phyloP scores from a whole-genome alignment of 1,140 invertebrate genomes.

The Vanessa atalanta region DNA sequence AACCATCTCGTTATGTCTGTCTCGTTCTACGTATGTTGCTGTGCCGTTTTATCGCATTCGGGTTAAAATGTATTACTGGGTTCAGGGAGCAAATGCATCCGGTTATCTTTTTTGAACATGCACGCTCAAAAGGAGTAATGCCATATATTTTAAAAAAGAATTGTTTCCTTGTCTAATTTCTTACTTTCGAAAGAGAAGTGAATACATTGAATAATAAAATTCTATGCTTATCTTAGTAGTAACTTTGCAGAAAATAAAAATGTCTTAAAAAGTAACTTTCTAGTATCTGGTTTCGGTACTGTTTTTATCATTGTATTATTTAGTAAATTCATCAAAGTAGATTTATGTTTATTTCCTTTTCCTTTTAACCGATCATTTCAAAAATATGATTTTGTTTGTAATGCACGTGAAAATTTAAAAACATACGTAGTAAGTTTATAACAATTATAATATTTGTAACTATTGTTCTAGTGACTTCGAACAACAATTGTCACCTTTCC shows the following conservation, averaged over 20 bases:
- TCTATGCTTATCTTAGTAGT: no score
- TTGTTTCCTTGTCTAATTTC: no score
- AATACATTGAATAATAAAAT: no score
- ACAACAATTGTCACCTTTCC: slow-evolving; percentile 72
- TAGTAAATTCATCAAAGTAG: neutral
- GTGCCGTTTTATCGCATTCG: neutral
- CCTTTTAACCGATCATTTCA: no score
- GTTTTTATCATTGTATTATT: neutral
- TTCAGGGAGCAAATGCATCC: neutral
- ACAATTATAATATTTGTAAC: neutral
- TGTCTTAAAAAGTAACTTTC: neutral
- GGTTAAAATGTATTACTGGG: neutral
- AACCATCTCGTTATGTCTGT: neutral
- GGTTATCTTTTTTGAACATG: neutral
- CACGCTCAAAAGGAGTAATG: no score
- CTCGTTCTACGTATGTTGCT: neutral
- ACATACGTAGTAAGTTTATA: neutral
- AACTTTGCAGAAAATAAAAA: no score
- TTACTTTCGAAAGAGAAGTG: no score
- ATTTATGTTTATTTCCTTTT: no score
- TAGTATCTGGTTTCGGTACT: neutral
- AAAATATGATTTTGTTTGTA: no score
- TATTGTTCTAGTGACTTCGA: slow-evolving; percentile 70
- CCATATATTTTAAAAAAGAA: no score
- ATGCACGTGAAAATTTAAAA: no score